Base-by-base conservation (phyloP, 2,113 vertebrate species). In the Telmatochromis brachygnathus region DNA sequence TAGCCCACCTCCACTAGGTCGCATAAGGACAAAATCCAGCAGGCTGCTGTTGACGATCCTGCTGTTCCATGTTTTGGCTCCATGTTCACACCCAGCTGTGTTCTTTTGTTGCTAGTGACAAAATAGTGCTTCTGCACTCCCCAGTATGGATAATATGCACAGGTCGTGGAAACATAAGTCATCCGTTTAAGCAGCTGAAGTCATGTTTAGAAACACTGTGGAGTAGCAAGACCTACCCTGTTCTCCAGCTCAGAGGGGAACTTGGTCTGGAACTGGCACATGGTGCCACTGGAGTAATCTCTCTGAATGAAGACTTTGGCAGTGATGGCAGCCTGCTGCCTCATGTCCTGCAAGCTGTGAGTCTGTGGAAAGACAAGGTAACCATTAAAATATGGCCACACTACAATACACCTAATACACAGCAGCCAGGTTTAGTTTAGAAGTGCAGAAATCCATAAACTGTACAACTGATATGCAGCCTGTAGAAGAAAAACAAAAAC, bases 251-350 rank as follows among this genome's bases (percentile, higher is more conserved):
- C 99, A 0, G 98, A 97, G 1, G 98, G 98, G 80, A 99, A 98
- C 95, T 99, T 99, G 86, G 97, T 98, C 94, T 99, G 99, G 96
- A 99, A 99, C 92, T 99, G 98, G 91, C 98, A 99, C 6, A 97
- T 95, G 82, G 98, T 99, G n/a, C 99, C 98, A 0, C 98, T 98
- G 0, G 97, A 97, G 92, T 99, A 99, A 91, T 99, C 98, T 91
- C 98, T 97, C 96, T 99, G 98, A 85, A 99, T 96, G 55, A 99
- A 99, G 90, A 99, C 97, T 91, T 99, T 99, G 89, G 98, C 98
- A 93, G 98, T 97, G 85, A 99, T 86, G 1, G 98, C 97, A 0
- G 98, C 97, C 11, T 97, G 98, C 65, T 97, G 97, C 89, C 98
- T 96, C 92, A 99, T 96, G 91, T 99, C 98, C 96, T 99, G 98